Percentiles rank a stretch among this genome's conserved stretches.
phyloP scores from a whole-genome alignment of 2,113 vertebrate genomes.

The Sinocyclocheilus rhinocerous region DNA sequence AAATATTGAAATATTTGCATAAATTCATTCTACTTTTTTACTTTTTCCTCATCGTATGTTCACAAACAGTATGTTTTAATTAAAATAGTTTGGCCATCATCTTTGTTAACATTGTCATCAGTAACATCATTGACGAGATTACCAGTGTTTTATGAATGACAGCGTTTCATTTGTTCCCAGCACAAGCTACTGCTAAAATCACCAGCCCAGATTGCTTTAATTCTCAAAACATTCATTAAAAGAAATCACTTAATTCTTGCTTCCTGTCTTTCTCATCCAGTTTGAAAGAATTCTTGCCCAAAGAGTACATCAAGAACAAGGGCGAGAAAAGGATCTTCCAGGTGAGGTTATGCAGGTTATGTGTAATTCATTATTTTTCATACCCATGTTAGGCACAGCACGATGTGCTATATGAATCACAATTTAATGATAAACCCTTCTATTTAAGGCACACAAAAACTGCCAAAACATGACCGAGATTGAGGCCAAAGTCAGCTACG shows the following conservation, averaged over 20 bases:
- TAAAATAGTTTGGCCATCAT: too few species aligned
- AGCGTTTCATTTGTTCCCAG: not conserved
- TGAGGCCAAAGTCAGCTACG: conserved; percentile 94
- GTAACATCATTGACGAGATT: not conserved
- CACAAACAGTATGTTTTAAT: too few species aligned
- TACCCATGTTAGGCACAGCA: too few species aligned
- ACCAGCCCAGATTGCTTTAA: too few species aligned
- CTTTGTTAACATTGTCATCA: not conserved
- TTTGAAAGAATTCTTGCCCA: conserved; percentile 97
- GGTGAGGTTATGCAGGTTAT: conserved; percentile 74
- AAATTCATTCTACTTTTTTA: too few species aligned
- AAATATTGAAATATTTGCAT: too few species aligned
- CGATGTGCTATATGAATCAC: too few species aligned
- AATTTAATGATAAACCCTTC: not conserved
- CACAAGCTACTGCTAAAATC: not conserved
- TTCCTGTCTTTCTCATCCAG: conserved; percentile 67
- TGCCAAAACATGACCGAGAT: conserved; percentile 92
- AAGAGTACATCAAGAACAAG: conserved; percentile 98
- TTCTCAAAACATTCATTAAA: too few species aligned
- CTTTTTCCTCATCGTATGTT: too few species aligned
- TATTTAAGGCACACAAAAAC: conserved; percentile 87
- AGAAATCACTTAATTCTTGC: not conserved
- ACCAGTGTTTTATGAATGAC: not conserved
- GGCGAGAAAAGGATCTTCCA: conserved; percentile 95
- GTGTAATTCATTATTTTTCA: not conserved